Base-by-base conservation (phyloP, 2,888 invertebrate genomes). In the Apodemia zela region DNA sequence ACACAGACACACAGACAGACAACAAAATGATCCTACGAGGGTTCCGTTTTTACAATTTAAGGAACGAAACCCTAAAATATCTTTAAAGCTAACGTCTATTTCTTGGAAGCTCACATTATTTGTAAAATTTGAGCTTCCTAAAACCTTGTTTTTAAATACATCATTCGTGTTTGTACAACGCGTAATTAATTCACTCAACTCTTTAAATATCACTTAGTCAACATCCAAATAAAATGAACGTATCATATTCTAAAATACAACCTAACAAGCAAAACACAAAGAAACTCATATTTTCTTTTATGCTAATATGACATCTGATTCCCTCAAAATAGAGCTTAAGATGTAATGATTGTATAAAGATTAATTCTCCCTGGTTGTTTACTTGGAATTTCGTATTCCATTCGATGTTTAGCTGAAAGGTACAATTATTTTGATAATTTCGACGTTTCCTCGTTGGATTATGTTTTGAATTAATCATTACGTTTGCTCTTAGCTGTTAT, bases 391-490 rank as follows among this genome's bases (percentile, higher is more conserved):
- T 54, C 54, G 54, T 54, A 54, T 54, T 54, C 54, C 25, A 25
- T 54, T 25, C 54, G 25, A 25, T 54, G 54, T 54, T 54, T 21
- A 54, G 54, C 54, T 54, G 54, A 54, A 54, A 54, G 54, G 54
- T 6, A 54, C 54, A 54, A 54, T 54, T 25, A 54, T 13, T 54
- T 54, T 54, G 54, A 54, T 54, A 54, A 54, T 54, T 54, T 54
- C 25, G 21, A 25, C 54, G 15, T 54, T 54, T 54, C 54, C 54
- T 18, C 25, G 25, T 10, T 2, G 54, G 18, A 54, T 54, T 25
- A 54, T 54, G 21, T 54, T 45, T 54, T 54, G 25, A 54, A 54
- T 54, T 21, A 54, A 54, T 54, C 54, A 54, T 54, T 54, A 54
- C 21, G 54, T 21, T 54, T 54, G 18, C 49, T 49, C 10, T 49